These are phyloP conservation scores for Corella eumyota DNA, from an alignment of 23 tunicate species.

Conservation along the genomic window DNA sequence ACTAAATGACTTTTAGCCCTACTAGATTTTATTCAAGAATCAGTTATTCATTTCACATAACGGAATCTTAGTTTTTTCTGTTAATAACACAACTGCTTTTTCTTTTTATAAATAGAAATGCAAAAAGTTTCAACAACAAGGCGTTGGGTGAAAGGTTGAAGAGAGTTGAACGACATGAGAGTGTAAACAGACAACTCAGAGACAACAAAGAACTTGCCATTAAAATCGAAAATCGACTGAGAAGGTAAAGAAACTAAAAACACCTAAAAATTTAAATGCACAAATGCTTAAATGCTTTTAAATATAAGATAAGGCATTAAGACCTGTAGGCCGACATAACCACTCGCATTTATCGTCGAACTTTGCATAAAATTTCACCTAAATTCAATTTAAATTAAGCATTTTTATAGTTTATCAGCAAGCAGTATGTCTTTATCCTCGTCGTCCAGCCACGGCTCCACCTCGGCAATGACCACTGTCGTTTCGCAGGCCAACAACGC, in stretches of 20 bases:
- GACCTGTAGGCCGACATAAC: too few relatives aligned
- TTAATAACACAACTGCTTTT: too few relatives aligned
- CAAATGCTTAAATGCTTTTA: too few relatives aligned
- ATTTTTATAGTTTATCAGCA: slow-evolving; percentile 38
- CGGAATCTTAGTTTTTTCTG: too few relatives aligned
- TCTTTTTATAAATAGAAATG: slow-evolving; percentile 28
- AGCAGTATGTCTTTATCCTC: slow-evolving; percentile 78
- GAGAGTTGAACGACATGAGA: slow-evolving; percentile 59
- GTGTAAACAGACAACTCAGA: slow-evolving; percentile 43
- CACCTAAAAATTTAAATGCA: too few relatives aligned
- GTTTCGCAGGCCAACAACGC: slow-evolving; percentile 29
- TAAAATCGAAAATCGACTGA: slow-evolving; percentile 38
- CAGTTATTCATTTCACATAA: too few relatives aligned
- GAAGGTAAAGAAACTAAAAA: slow-evolving; percentile 33
- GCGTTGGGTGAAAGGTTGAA: slow-evolving; percentile 65
- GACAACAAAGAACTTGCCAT: slow-evolving; percentile 47
- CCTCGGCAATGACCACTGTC: slow-evolving; percentile 11
- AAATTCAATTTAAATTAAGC: too few relatives aligned
- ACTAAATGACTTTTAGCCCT: too few relatives aligned
- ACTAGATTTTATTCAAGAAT: too few relatives aligned
- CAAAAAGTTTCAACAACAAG: slow-evolving; percentile 57
- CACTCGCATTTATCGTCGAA: too few relatives aligned
- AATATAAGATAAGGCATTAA: too few relatives aligned
- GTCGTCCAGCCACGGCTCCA: slow-evolving; percentile 50
- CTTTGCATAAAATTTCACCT: too few relatives aligned